Evolutionary conservation across 2,797 vertebrate species (phyloP), one percentile per base, ranked within the genome.

Genomic region (Microctenopoma steveboyesi): DNA sequence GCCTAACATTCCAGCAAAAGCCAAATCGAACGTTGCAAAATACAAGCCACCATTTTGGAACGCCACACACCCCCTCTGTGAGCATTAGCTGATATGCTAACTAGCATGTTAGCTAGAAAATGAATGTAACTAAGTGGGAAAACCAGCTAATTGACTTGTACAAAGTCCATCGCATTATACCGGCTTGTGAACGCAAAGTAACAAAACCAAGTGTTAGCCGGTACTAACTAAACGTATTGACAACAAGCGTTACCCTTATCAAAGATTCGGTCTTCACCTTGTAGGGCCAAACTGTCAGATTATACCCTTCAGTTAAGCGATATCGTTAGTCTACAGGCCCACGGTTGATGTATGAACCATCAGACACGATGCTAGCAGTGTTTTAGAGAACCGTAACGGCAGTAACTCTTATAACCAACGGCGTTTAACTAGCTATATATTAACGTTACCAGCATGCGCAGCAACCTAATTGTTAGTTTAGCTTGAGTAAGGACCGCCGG

Each of bases 11-110:
- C 43, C 33, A 56, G 82, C 76, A 69, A 64, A 50, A 65, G 46
- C 61, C 47, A 69, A 84, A 83, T 53, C 54, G 76, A 84, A 83
- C 85, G 75, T 85, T 88, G 88, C 84, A 89, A 93, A 93, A 92
- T 86, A 90, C 85, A 88, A 80, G 90, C 92, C 93, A 79, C 94
- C 94, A 95, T 95, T 94, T 95, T 95, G 93, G 80, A 93, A 87
- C 89, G 69, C 91, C 91, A 93, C 91, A 93, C 93, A 93, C 92
- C 89, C 93, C 90, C 93, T 91, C 82, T 58, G 78, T 71, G 57
- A 84, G 68, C 47, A 9, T 59, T 87, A 86, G 87, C 86, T 11
- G 10, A 15, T 8, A 15, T 4, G 89, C 85, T 89, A 91, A 64
- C 77, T 90, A 91, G 86, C 88, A 86, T 76, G 88, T 87, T 90